phyloP scores from a whole-genome alignment of 2,113 vertebrate genomes.

The Eidolon helvum region DNA sequence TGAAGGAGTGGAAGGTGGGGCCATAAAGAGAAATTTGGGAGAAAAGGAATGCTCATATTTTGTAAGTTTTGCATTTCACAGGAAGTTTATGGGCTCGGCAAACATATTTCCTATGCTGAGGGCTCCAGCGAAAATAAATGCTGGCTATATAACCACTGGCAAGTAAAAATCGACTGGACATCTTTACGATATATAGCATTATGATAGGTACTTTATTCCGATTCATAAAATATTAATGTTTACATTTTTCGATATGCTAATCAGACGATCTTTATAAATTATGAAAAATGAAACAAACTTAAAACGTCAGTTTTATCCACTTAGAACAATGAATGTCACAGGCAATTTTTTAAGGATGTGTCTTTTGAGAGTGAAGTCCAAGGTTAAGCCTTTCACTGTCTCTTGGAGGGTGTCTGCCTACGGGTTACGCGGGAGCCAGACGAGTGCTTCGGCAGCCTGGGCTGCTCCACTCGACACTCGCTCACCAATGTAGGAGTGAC shows the following conservation, averaged over 20 bases:
- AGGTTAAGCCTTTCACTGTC: not conserved
- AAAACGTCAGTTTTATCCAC: not conserved
- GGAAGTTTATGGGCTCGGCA: not conserved
- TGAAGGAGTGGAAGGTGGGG: not conserved
- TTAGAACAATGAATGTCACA: not conserved
- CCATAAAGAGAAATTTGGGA: not conserved
- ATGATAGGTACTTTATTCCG: not conserved
- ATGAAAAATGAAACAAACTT: not conserved
- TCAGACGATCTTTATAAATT: not conserved
- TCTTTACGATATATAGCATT: not conserved
- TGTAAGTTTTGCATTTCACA: not conserved
- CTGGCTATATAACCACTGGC: not conserved
- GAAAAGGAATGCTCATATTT: not conserved
- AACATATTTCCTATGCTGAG: not conserved
- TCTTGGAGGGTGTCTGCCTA: not conserved
- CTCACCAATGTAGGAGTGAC: not conserved
- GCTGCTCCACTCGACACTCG: not conserved
- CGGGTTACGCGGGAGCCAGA: not conserved
- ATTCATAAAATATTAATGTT: not conserved
- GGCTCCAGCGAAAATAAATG: not conserved
- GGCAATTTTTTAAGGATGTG: not conserved
- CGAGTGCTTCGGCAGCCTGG: not conserved
- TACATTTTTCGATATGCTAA: not conserved
- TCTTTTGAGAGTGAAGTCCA: not conserved
- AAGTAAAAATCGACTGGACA: not conserved